phyloP scores from a whole-genome alignment of 2,797 vertebrate species.

The Rhabdophis nuchalis region DNA sequence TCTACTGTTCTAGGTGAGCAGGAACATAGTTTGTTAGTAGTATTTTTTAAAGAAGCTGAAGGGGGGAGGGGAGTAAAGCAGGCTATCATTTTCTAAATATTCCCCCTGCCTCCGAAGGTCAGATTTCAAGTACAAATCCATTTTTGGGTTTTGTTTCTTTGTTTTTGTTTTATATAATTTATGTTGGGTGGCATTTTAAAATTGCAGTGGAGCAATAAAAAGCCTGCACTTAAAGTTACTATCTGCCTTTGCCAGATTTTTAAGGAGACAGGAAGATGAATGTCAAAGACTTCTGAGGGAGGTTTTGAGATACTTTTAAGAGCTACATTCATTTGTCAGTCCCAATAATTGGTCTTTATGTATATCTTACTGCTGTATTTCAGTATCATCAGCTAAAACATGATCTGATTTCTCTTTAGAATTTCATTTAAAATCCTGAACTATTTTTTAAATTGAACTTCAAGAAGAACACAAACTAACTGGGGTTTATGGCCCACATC shows the following conservation, averaged over 20 bases:
- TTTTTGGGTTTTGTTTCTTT: not conserved
- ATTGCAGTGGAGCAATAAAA: slow-evolving; percentile 37
- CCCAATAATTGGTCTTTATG: slow-evolving; percentile 19
- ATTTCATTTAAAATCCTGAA: slow-evolving; percentile 6
- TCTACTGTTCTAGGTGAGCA: slow-evolving; percentile 14
- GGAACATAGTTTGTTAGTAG: slow-evolving; percentile 26
- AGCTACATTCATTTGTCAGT: not conserved
- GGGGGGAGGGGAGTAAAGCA: not conserved
- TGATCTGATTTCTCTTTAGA: slow-evolving; percentile 25
- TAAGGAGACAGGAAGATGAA: slow-evolving; percentile 12
- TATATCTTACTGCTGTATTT: not conserved
- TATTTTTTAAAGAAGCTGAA: not conserved
- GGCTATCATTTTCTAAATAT: slow-evolving; percentile 38
- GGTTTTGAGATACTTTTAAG: not conserved
- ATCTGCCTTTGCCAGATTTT: slow-evolving; percentile 30
- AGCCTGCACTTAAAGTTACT: slow-evolving; percentile 26
- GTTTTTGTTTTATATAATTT: slow-evolving; percentile 32
- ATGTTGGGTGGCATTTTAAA: slow-evolving; percentile 45
- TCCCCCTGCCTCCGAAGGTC: slow-evolving; percentile 28
- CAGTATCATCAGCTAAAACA: not conserved
- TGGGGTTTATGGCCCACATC: not conserved
- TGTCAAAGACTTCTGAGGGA: not conserved
- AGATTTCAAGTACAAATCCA: slow-evolving; percentile 43
- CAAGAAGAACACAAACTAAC: not conserved
- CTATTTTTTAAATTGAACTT: not conserved